Conservation (phyloP, 2,888 invertebrate species). For the Torymus aiolomorphi region DNA sequence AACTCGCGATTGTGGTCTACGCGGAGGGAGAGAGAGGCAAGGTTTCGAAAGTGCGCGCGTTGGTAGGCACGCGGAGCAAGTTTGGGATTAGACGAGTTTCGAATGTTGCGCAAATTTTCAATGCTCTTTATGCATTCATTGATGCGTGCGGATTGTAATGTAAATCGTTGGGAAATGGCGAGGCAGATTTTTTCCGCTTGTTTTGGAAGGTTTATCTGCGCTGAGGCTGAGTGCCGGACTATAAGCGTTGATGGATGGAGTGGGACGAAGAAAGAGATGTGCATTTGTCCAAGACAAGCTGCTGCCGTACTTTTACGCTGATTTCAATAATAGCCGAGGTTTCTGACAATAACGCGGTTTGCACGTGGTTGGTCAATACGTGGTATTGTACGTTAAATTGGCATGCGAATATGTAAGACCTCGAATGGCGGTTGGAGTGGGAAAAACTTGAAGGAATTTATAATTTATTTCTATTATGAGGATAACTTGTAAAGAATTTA, state of each 20-base stretch:
- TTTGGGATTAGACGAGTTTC: constrained; percentile 23
- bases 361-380: constrained; percentile 9
- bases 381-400: constrained; percentile 1
- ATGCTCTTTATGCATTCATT: constrained; percentile 23
- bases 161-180: constrained; percentile 11
- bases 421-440: background rate
- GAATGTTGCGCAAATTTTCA: constrained; percentile 43
- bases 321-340: background rate
- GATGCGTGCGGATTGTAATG: constrained; percentile 9
- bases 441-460: background rate
- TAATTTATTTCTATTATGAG: too few relatives aligned
- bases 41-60: constrained; percentile 36
- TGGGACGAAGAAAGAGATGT: too few relatives aligned
- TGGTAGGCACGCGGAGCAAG: too few relatives aligned
- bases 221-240: too few relatives aligned
- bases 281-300: background rate
- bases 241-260: too few relatives aligned
- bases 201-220: background rate
- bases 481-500: too few relatives aligned
- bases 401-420: constrained; percentile 1
- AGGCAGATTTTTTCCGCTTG: background rate
- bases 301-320: background rate
- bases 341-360: too few relatives aligned
- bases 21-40: background rate
- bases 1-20: background rate